Conservation (phyloP, 2,888 invertebrate genomes). For the Athrips mouffetella region DNA sequence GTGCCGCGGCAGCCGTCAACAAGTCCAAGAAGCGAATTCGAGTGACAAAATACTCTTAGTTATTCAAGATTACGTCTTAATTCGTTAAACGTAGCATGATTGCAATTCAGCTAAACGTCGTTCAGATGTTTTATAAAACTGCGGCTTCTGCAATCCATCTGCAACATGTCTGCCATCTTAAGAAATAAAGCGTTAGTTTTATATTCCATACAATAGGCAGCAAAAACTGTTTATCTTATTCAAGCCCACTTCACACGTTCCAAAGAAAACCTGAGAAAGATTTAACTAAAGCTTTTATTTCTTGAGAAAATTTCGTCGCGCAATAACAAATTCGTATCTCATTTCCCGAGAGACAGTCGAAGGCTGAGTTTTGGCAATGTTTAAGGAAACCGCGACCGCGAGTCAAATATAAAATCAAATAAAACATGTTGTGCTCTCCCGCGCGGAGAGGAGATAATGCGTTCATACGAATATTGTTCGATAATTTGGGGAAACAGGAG, state of each 20-base stretch:
- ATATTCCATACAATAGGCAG: background rate
- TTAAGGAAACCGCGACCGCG: background rate
- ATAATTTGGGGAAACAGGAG: slow-evolving; percentile 58
- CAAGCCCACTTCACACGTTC: background rate
- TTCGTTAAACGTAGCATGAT: too few species aligned
- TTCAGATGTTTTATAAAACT: too few species aligned
- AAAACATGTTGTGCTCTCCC: slow-evolving; percentile 34
- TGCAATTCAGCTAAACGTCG: too few species aligned
- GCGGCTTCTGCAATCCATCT: background rate
- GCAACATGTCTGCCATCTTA: background rate
- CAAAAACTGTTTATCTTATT: background rate
- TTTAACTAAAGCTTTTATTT: background rate
- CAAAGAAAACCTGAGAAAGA: background rate
- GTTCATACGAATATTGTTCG: slow-evolving; percentile 62
- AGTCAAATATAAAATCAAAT: slow-evolving; percentile 6
- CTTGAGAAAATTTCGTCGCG: background rate
- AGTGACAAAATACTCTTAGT: too few species aligned
- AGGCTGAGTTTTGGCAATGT: background rate
- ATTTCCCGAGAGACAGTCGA: background rate
- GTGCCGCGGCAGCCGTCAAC: too few species aligned
- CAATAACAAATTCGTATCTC: background rate
- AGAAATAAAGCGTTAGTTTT: background rate
- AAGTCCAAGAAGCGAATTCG: too few species aligned
- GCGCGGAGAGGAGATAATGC: slow-evolving; percentile 57
- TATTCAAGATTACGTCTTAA: too few species aligned